These are phyloP conservation scores for Pelodiscus sinensis DNA, from an alignment of 2,113 vertebrate species.

Conservation along the genomic window DNA sequence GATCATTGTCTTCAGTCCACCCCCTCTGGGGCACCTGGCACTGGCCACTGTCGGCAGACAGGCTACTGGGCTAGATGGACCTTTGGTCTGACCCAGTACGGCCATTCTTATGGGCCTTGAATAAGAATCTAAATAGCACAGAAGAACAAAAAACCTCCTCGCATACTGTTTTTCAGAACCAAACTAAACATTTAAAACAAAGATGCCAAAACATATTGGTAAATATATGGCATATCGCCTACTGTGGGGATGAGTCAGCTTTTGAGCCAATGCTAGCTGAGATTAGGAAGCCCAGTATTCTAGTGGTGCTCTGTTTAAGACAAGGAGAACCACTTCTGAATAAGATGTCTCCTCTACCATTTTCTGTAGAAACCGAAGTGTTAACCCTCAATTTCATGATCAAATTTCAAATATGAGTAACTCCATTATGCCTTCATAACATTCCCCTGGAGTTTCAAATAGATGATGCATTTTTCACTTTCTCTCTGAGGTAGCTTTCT, in stretches of 20 bases:
- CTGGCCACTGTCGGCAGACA: no score
- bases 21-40: no score
- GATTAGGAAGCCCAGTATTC: background rate
- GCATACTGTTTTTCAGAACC: background rate
- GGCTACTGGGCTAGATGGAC: no score
- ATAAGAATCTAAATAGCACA: background rate
- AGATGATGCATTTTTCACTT: background rate
- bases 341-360: background rate
- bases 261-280: background rate
- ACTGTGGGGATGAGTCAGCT: background rate
- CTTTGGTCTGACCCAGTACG: no score
- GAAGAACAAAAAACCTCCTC: background rate
- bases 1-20: no score
- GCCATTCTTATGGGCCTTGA: fast-evolving
- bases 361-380: background rate
- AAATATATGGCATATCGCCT: background rate
- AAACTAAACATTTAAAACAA: background rate
- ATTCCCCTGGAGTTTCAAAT: background rate
- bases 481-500: background rate
- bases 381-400: background rate
- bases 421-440: background rate
- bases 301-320: fast-evolving
- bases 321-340: background rate
- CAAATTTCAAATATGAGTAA: background rate
- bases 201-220: background rate